Evolutionary conservation across 2,113 vertebrate genomes (phyloP).

Genomic region (Ciconia stormi): DNA sequence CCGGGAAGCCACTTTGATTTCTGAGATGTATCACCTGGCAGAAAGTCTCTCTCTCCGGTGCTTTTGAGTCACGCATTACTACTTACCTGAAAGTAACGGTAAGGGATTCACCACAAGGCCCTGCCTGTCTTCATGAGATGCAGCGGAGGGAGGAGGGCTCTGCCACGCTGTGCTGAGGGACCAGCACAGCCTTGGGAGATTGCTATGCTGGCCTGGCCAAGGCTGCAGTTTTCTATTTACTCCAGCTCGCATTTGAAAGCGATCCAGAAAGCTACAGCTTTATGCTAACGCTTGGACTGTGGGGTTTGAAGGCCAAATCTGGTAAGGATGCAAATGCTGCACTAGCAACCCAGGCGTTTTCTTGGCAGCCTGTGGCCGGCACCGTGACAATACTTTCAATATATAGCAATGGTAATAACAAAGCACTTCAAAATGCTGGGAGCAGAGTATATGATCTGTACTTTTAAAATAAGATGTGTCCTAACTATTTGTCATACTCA

Average conservation of each 20-base stretch:
- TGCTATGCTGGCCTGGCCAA: not conserved
- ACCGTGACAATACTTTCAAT: not conserved
- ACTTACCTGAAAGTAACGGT: not conserved
- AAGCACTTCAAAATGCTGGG: not conserved
- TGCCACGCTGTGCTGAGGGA: accelerated
- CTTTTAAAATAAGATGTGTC: not conserved
- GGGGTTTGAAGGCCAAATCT: not conserved
- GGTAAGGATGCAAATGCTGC: not conserved
- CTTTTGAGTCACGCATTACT: not conserved
- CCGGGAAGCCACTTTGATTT: not conserved
- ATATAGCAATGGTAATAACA: not conserved
- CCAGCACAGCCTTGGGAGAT: not conserved
- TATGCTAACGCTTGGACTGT: accelerated
- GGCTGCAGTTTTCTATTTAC: not conserved
- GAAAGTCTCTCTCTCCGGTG: not conserved
- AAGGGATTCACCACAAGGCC: not conserved
- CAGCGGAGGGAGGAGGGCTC: not conserved
- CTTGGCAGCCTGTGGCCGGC: not conserved
- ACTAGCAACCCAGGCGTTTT: not conserved
- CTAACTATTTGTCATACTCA: not conserved
- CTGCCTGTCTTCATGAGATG: not conserved
- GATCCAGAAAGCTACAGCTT: not conserved
- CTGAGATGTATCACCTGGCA: not conserved
- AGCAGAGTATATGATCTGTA: not conserved
- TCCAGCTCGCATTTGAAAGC: not conserved